Conservation (phyloP, 2,113 vertebrate species). For the Ploceus nigricollis region DNA sequence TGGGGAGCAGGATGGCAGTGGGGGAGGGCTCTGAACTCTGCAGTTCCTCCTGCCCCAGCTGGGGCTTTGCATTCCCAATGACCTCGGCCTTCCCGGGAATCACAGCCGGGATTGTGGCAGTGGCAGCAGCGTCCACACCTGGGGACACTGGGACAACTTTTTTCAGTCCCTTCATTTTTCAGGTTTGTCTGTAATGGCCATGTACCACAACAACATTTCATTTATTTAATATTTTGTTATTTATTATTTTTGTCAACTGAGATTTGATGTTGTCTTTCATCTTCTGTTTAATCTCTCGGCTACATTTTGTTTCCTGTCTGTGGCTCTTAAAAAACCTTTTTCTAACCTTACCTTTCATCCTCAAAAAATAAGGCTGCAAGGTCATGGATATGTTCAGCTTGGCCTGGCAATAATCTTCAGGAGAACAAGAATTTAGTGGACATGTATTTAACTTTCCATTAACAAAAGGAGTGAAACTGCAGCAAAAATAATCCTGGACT, state of each 20-base stretch:
- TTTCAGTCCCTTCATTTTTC: neutral
- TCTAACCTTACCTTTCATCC: neutral
- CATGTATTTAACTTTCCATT: neutral
- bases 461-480: neutral
- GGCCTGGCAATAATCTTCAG: neutral
- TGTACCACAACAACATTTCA: neutral
- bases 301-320: neutral
- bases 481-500: neutral
- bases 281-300: neutral
- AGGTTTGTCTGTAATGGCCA: neutral
- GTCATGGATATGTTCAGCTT: neutral
- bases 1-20: neutral
- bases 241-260: neutral
- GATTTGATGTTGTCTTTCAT: neutral
- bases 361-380: neutral
- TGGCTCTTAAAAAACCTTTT: neutral
- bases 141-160: neutral
- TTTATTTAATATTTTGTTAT: neutral
- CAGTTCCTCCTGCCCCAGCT: slow-evolving; percentile 58
- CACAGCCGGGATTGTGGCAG: slow-evolving; percentile 44
- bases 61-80: slow-evolving; percentile 82
- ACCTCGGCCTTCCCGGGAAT: slow-evolving; percentile 55
- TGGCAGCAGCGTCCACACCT: neutral
- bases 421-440: neutral
- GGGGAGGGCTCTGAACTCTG: slow-evolving; percentile 49